These are phyloP conservation scores for Pachliopta kotzebuea DNA, from an alignment of 2,888 invertebrate species.

Conservation along the genomic window DNA sequence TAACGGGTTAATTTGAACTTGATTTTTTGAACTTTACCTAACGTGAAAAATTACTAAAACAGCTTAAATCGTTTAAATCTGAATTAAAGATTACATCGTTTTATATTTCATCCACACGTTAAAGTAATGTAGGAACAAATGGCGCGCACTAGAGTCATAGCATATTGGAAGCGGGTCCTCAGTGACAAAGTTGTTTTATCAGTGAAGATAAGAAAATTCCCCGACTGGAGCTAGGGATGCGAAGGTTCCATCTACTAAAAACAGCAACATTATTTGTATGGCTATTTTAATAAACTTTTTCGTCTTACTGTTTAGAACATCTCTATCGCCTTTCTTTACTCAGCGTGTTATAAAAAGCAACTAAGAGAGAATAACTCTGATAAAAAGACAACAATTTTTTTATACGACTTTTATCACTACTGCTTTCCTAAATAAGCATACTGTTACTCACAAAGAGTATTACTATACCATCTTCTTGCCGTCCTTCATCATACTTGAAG, in stretches of 20 bases:
- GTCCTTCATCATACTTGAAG: too few relatives aligned
- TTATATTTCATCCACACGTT: constrained; percentile 46
- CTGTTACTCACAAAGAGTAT: too few relatives aligned
- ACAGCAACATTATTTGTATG: background rate
- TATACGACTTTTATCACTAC: too few relatives aligned
- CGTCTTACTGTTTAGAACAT: too few relatives aligned
- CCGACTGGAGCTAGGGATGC: constrained; percentile 7
- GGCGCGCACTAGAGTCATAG: constrained; percentile 55
- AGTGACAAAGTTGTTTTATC: constrained; percentile 74
- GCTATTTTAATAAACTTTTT: background rate
- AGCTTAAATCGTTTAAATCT: background rate
- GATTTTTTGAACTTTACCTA: background rate
- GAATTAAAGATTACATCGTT: constrained; percentile 7
- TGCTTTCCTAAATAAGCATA: too few relatives aligned
- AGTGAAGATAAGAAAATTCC: constrained; percentile 41
- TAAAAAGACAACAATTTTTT: too few relatives aligned
- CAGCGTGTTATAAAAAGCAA: too few relatives aligned
- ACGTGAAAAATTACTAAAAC: background rate
- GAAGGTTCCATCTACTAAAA: background rate
- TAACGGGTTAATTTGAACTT: too few relatives aligned
- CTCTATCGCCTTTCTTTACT: too few relatives aligned
- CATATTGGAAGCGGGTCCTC: constrained; percentile 57
- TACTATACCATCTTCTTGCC: too few relatives aligned
- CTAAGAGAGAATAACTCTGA: too few relatives aligned
- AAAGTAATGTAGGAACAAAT: constrained; percentile 69